A percentile compares a stretch with the other conserved stretches of the same genome.
phyloP scores from a whole-genome alignment of 2,113 vertebrate species.

The Pristiophorus japonicus region DNA sequence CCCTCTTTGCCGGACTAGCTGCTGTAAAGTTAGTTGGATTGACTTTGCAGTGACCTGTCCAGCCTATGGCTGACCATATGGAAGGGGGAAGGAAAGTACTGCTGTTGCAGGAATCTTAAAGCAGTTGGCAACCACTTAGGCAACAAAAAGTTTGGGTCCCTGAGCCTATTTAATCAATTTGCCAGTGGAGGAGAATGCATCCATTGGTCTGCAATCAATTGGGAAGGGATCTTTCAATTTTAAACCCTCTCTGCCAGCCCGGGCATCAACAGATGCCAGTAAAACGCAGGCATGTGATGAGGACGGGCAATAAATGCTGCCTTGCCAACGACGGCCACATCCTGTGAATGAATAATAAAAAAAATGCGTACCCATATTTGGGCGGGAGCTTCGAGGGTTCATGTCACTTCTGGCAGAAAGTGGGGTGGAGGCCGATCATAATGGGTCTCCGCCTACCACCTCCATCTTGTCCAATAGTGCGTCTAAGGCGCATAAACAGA shows the following conservation, averaged over 20 bases:
- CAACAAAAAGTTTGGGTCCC: neutral
- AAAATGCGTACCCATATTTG: neutral
- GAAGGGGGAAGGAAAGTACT: neutral
- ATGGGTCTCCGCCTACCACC: neutral
- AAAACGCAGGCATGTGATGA: too few relatives aligned
- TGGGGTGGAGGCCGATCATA: neutral
- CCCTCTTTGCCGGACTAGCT: neutral
- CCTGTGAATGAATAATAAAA: too few relatives aligned
- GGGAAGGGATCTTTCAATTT: neutral
- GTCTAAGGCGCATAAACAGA: neutral
- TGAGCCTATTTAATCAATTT: neutral
- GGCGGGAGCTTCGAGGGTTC: neutral
- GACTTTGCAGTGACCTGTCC: neutral
- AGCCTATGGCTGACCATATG: neutral
- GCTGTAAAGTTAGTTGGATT: neutral
- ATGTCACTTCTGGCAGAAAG: neutral
- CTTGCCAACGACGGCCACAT: too few relatives aligned
- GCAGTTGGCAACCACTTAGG: neutral
- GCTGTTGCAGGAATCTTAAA: neutral
- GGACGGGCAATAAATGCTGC: too few relatives aligned
- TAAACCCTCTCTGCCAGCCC: neutral
- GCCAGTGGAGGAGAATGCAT: too few relatives aligned
- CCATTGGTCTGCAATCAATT: neutral
- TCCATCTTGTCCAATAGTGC: too few relatives aligned
- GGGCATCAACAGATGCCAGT: neutral